Percentiles rank a stretch among this genome's conserved stretches.
Evolutionary conservation across 2,888 invertebrate genomes (phyloP).

Genomic region (Leptothorax acervorum): DNA sequence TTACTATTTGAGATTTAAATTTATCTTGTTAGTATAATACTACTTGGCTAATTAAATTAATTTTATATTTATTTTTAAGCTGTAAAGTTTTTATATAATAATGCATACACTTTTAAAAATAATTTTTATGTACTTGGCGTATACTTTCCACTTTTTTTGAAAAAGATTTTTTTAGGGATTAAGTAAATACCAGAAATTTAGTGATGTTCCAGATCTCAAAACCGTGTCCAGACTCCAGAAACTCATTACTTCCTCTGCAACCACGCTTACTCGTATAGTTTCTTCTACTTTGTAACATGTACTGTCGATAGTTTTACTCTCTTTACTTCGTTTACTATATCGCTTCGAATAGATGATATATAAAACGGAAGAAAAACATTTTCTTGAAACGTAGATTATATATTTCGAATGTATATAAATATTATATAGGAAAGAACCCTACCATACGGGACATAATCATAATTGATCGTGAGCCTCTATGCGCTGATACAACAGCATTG

Average conservation of each 20-base stretch:
- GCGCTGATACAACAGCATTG: slow-evolving; percentile 6
- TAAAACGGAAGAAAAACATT: not conserved
- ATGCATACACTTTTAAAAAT: no score
- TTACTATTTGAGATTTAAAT: no score
- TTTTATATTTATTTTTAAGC: no score
- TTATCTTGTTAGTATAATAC: no score
- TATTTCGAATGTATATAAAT: no score
- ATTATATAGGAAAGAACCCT: no score
- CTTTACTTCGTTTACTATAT: not conserved
- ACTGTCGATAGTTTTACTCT: not conserved
- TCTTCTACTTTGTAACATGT: not conserved
- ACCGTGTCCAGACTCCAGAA: not conserved
- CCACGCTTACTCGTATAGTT: not conserved
- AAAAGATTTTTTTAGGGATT: no score
- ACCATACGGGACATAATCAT: not conserved
- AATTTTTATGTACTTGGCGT: no score
- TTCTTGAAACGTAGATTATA: not conserved
- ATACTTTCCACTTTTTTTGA: no score
- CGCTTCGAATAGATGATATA: not conserved
- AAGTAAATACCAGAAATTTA: not conserved
- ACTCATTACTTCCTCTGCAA: not conserved
- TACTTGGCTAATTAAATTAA: no score
- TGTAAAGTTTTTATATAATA: no score
- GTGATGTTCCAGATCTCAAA: not conserved
- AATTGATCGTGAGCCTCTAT: slow-evolving; percentile 18